Base-by-base conservation (phyloP, 2,888 invertebrate genomes). In the Chrysolina oricalcia region DNA sequence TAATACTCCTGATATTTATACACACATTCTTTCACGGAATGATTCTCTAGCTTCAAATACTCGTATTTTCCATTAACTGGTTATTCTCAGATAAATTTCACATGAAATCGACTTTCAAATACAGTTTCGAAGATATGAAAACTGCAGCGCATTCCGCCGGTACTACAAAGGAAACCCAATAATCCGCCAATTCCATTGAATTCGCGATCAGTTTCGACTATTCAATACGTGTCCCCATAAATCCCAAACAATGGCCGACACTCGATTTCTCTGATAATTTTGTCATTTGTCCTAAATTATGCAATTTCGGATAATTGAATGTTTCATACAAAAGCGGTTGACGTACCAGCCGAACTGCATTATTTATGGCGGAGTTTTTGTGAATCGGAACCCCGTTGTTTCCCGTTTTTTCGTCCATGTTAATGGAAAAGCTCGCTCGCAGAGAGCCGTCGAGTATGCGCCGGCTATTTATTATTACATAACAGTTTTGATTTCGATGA, bases 231-330 rank as follows among this genome's bases (percentile, higher is more conserved):
- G 8, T 59, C 27, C 15, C 59, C 35, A 59, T 59, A 59, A 59
- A 59, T 59, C 23, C n/a, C 59, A 27, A 68, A 80, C 78, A 81
- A 81, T 81, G 75, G 65, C 72, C 64, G 65, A 48, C 72, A 62
- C 69, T 71, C 66, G 74, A 76, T 74, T 75, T 50, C 63, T 64
- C 72, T 71, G 79, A 81, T 81, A 79, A 81, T 81, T 80, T 78
- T 77, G 79, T 80, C 81, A 80, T 79, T 80, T 80, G 74, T 73
- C 76, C 74, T 78, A 69, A 81, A 81, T 81, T 79, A 81, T 78
- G 78, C 79, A 80, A 77, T 79, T 77, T 72, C 74, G 71, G 81
- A 77, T 81, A 81, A 80, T 79, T 80, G 81, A 81, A 80, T 80
- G 79, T 76, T 80, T 73, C 62, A 63, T 68, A 76, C 69, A 67